Evolutionary conservation across 2,113 vertebrate species (phyloP).

Genomic region (Mionectes macconnelli): DNA sequence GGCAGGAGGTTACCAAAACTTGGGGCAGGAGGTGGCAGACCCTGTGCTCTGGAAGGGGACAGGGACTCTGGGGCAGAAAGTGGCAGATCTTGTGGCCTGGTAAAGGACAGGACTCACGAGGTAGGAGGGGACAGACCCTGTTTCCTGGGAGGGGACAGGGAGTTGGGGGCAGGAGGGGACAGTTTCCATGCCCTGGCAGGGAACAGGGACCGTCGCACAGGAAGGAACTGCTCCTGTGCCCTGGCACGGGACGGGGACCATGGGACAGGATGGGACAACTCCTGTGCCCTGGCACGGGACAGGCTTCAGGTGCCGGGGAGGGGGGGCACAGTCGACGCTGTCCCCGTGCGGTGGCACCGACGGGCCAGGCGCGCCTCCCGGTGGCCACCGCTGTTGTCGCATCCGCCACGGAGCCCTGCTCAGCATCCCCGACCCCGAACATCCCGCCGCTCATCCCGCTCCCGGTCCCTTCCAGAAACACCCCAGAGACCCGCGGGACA

Average conservation of each 20-base stretch:
- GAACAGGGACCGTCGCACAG: neutral
- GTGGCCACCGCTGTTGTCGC: neutral
- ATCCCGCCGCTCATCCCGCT: neutral
- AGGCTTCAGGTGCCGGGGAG: too few species aligned
- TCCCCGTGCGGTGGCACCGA: neutral
- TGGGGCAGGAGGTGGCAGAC: too few species aligned
- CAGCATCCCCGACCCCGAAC: too few species aligned
- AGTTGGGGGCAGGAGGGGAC: neutral
- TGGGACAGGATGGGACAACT: neutral
- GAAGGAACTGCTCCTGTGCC: neutral
- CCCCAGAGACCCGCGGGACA: neutral
- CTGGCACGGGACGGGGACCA: neutral
- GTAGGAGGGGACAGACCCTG: neutral
- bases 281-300: neutral
- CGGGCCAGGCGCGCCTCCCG: neutral
- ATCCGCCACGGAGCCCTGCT: neutral
- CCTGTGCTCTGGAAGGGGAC: too few species aligned
- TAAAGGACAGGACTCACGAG: neutral
- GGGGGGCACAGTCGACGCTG: neutral
- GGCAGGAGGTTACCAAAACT: neutral
- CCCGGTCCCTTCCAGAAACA: neutral
- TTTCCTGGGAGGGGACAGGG: too few species aligned
- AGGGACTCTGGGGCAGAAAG: neutral
- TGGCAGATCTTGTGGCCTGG: neutral
- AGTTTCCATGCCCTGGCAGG: neutral